Evolutionary conservation across 2,888 invertebrate genomes (phyloP), one percentile per base, ranked within the genome.

Genomic region (Caenorhabditis virilis): DNA sequence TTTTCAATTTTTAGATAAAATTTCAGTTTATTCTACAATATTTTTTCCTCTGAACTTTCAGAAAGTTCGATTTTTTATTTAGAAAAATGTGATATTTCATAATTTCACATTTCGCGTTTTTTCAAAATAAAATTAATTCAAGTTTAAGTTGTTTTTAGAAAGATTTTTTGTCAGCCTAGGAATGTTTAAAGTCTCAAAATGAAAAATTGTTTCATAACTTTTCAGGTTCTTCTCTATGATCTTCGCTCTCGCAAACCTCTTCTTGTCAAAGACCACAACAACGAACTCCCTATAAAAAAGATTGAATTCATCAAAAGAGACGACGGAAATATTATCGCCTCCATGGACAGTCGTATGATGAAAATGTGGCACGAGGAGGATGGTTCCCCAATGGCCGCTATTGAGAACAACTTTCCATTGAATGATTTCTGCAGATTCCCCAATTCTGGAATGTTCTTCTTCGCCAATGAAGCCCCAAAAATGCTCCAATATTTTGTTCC

Each of bases 391-490:
- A 92, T 90, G 78, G 93, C 95, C 13, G 91, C 93, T 46, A 91
- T 98, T 75, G 94, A 97, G 52, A 87, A 89, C 2, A 89, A 89
- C 59, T 78, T 83, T 15, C 83, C 84, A 36, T 90, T 95, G 75
- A 98, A 97, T 86, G 92, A 94, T 84, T 87, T 98, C 46, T 71
- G 69, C 16, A 66, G 78, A 5, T 79, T 78, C 47, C 80, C 77
- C 2, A 68, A 78, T 42, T 79, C 80, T 15, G 81, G 80, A 75
- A 53, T 98, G 84, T 86, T 95, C 76, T 92, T 98, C 85, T 88
- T 97, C 84, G 95, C 97, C 0, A 94, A 93, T 83, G 97, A 98
- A 87, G 90, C 90, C 77, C 89, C 90, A 27, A 95, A 95, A 87
- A 92, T 98, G 87, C 89, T 91, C 80, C 90, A 93, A 0, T 95